Conservation (phyloP, 2,888 invertebrate genomes). For the Gymnosoma rotundatum region DNA sequence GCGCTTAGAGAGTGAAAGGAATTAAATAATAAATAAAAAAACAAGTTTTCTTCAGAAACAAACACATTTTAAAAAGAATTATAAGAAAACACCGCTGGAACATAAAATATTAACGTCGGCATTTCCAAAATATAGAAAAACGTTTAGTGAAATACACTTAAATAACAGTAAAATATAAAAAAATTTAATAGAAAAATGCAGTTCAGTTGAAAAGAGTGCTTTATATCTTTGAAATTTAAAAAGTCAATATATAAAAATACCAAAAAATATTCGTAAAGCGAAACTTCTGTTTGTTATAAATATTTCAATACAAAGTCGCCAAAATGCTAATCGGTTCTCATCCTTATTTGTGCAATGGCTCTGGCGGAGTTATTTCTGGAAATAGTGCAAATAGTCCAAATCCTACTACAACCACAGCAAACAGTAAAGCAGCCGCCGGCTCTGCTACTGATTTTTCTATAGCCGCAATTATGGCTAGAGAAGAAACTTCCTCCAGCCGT, state of each 20-base stretch:
- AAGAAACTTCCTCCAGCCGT: slow-evolving; percentile 81
- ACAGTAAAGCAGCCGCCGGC: slow-evolving; percentile 79
- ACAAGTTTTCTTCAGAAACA: slow-evolving; percentile 55
- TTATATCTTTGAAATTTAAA: background rate
- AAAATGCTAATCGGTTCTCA: slow-evolving; percentile 80
- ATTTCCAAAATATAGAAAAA: slow-evolving; percentile 16
- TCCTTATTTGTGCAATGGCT: slow-evolving; percentile 77
- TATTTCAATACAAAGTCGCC: slow-evolving; percentile 3
- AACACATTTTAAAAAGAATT: slow-evolving; percentile 24
- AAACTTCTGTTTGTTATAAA: background rate
- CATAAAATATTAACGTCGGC: slow-evolving; percentile 52
- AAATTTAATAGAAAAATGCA: slow-evolving; percentile 48
- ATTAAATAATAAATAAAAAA: slow-evolving; percentile 50
- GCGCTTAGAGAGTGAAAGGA: slow-evolving; percentile 56
- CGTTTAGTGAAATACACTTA: slow-evolving; percentile 1
- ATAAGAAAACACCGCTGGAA: slow-evolving; percentile 45
- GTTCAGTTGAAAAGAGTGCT: slow-evolving; percentile 53
- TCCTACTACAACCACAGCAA: slow-evolving; percentile 75
- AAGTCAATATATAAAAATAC: background rate
- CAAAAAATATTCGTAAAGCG: background rate
- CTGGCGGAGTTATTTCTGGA: slow-evolving; percentile 65
- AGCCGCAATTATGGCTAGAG: slow-evolving; percentile 95
- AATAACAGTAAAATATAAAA: slow-evolving; percentile 2
- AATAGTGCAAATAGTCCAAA: slow-evolving; percentile 65
- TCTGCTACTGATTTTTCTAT: slow-evolving; percentile 96